These are phyloP conservation scores for Neoitamus cyanurus DNA, from an alignment of 2,888 invertebrate genomes.

Conservation along the genomic window DNA sequence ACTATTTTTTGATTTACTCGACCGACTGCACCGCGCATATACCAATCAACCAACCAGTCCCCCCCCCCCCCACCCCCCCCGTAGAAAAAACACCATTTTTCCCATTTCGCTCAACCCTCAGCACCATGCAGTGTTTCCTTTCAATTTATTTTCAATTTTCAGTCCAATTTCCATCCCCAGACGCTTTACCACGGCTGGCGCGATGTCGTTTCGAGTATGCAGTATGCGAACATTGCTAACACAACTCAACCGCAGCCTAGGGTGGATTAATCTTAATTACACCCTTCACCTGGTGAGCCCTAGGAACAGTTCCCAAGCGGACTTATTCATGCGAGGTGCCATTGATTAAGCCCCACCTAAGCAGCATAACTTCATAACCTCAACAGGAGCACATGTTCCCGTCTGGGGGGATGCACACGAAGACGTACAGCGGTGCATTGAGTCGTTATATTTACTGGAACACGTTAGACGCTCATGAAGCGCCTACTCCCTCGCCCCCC, in stretches of 20 bases:
- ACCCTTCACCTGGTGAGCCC: neutral
- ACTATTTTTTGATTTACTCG: neutral
- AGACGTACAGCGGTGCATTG: neutral
- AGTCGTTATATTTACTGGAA: slow-evolving; percentile 21
- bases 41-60: neutral
- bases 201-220: neutral
- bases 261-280: neutral
- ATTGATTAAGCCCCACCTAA: slow-evolving; percentile 21
- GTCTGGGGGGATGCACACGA: neutral
- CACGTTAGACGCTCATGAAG: neutral
- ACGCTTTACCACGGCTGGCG: neutral
- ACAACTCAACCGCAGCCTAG: neutral
- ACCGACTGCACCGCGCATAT: neutral
- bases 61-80: no score
- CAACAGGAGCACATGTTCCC: slow-evolving; percentile 8
- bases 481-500: neutral
- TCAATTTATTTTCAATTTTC: slow-evolving; percentile 5
- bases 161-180: neutral
- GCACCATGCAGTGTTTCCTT: neutral
- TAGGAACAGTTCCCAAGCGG: neutral
- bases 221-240: neutral
- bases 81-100: neutral
- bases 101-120: neutral
- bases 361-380: slow-evolving; percentile 19
- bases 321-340: slow-evolving; percentile 23